A percentile compares a stretch with the other conserved stretches of the same genome.
Conservation (phyloP, 2,797 vertebrate genomes). For the Lagorchestes hirsutus region DNA sequence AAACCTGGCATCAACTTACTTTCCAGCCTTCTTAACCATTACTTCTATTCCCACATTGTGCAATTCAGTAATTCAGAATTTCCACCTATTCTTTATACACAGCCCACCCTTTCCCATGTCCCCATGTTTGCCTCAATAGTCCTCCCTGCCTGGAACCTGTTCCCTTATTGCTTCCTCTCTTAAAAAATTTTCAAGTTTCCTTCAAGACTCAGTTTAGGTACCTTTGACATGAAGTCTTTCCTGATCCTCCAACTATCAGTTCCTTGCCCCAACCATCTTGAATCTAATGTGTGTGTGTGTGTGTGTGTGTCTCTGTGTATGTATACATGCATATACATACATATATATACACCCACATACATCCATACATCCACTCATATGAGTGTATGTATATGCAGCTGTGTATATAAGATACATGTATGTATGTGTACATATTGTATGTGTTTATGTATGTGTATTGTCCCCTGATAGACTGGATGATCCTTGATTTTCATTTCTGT, state of each 20-base stretch:
- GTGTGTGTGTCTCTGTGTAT: too few relatives aligned
- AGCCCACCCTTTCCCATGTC: neutral
- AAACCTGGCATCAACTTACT: neutral
- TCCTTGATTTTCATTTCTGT: neutral
- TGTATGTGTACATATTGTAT: too few relatives aligned
- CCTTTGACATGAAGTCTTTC: neutral
- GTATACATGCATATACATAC: too few relatives aligned
- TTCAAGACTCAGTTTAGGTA: neutral
- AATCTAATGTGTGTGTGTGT: neutral
- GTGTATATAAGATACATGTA: too few relatives aligned
- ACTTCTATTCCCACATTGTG: neutral
- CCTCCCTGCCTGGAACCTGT: neutral
- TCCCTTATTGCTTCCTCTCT: neutral
- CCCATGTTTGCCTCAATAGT: neutral
- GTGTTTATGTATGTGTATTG: too few relatives aligned
- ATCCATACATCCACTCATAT: too few relatives aligned
- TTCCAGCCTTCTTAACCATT: neutral
- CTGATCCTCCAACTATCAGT: neutral
- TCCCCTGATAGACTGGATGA: too few relatives aligned
- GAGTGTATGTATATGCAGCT: too few relatives aligned
- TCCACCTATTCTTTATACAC: neutral
- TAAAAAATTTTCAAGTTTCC: too few relatives aligned
- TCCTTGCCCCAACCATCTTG: neutral
- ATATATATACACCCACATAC: too few relatives aligned
- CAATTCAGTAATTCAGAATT: neutral